A percentile compares a stretch with the other conserved stretches of the same genome.
Evolutionary conservation across 2,888 invertebrate species (phyloP).

Genomic region (Cremastinae sp.): DNA sequence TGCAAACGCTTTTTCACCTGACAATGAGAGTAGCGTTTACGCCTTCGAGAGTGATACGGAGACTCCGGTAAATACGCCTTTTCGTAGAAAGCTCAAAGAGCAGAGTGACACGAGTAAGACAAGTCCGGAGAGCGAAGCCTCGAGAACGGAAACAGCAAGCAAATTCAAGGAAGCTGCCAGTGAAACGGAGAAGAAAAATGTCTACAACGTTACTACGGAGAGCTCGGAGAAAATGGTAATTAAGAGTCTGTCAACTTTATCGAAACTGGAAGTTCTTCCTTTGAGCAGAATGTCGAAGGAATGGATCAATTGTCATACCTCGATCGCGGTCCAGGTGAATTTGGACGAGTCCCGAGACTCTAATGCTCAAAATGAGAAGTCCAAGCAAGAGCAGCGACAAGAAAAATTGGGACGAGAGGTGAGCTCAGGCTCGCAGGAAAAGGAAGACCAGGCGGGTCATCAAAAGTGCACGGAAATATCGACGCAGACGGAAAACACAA

Average conservation of each 20-base stretch:
- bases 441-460: conserved; percentile 53
- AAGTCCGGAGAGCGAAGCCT: conserved; percentile 41
- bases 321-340: conserved; percentile 82
- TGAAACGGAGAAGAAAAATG: conserved; percentile 43
- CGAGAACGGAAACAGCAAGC: conserved; percentile 43
- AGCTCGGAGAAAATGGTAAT: conserved; percentile 70
- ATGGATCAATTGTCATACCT: conserved; percentile 81
- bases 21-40: conserved; percentile 87
- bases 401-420: background rate
- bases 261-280: conserved; percentile 75
- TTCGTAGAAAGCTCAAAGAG: conserved; percentile 79
- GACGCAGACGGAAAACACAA: conserved; percentile 80
- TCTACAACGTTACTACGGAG: conserved; percentile 6
- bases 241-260: conserved; percentile 73
- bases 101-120: conserved; percentile 53
- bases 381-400: conserved; percentile 65
- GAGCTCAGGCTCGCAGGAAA: background rate
- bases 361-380: conserved; percentile 59
- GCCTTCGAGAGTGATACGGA: conserved; percentile 87
- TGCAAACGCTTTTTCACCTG: conserved; percentile 84
- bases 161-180: conserved; percentile 51
- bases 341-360: conserved; percentile 77
- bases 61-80: conserved; percentile 82
- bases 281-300: conserved; percentile 76
- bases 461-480: conserved; percentile 79